Evolutionary conservation across 2,797 vertebrate species (phyloP).

Genomic region (Cirrhinus mrigala): DNA sequence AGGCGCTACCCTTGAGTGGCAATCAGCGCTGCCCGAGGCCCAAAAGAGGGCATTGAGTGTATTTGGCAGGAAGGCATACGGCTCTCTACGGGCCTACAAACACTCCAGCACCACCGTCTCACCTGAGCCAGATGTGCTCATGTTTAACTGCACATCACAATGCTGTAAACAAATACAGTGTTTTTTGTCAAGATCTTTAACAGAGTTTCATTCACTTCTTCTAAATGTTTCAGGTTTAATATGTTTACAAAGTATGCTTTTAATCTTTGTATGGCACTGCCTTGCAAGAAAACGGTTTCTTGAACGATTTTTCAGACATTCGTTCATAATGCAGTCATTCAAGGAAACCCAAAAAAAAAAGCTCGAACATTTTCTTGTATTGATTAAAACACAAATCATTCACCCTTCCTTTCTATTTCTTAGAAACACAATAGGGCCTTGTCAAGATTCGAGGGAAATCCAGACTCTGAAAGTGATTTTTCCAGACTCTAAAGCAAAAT

Average conservation of each 20-base stretch:
- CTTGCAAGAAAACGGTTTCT: neutral
- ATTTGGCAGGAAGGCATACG: constrained; percentile 29
- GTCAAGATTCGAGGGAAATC: constrained; percentile 14
- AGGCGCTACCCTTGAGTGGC: neutral
- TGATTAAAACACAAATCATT: neutral
- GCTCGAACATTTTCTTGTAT: neutral
- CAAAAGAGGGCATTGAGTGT: constrained; percentile 40
- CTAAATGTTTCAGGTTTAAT: neutral
- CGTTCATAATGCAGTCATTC: neutral
- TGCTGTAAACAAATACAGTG: neutral
- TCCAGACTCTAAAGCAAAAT: constrained; percentile 34
- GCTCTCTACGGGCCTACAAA: constrained; percentile 40
- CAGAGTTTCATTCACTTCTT: neutral
- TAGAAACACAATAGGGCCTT: constrained; percentile 33
- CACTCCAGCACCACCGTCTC: constrained; percentile 7
- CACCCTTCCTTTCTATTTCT: neutral
- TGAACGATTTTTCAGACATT: constrained; percentile 5
- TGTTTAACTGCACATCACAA: neutral
- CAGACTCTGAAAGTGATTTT: constrained; percentile 38
- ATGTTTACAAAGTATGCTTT: neutral
- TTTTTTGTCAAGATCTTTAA: constrained; percentile 5
- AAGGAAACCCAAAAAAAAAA: neutral
- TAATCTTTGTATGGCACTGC: neutral
- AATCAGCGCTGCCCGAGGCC: neutral
- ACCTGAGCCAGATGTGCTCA: constrained; percentile 38